These are phyloP conservation scores for Leptopterna dolabrata DNA, from an alignment of 2,888 invertebrate genomes.

Conservation along the genomic window DNA sequence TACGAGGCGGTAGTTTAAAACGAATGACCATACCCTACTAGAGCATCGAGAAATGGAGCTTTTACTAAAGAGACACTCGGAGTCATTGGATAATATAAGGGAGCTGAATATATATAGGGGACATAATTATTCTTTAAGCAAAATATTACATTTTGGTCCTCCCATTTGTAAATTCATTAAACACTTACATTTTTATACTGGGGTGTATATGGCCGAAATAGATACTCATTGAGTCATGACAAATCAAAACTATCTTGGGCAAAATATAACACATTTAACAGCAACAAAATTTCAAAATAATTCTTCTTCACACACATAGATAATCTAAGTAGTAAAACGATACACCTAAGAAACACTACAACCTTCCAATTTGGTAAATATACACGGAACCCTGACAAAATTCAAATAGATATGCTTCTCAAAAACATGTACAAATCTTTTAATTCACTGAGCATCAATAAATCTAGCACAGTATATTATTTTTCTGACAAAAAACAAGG, in stretches of 20 bases:
- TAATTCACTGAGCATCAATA: constrained; percentile 21
- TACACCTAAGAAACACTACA: constrained; percentile 18
- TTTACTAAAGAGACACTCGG: not conserved
- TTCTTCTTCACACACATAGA: not conserved
- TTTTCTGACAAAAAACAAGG: constrained; percentile 26
- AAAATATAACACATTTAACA: not conserved
- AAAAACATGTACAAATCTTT: constrained; percentile 29
- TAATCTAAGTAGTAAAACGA: not conserved
- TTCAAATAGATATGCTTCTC: constrained; percentile 44
- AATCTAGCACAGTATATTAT: constrained; percentile 29
- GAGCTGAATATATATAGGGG: constrained; percentile 26
- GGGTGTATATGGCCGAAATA: constrained; percentile 57
- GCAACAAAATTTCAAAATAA: not conserved
- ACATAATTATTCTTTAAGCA: constrained; percentile 26
- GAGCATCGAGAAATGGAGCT: not conserved
- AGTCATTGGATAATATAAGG: not conserved
- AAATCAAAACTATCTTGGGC: not conserved
- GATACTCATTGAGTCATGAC: not conserved
- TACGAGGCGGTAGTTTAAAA: no score
- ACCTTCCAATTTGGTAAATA: constrained; percentile 25
- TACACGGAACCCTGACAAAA: constrained; percentile 39
- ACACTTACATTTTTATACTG: constrained; percentile 46
- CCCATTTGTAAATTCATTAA: constrained; percentile 52
- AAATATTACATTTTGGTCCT: constrained; percentile 58
- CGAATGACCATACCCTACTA: no score